Conservation (phyloP, 2,888 invertebrate species). For the Phyto melanocephala region DNA sequence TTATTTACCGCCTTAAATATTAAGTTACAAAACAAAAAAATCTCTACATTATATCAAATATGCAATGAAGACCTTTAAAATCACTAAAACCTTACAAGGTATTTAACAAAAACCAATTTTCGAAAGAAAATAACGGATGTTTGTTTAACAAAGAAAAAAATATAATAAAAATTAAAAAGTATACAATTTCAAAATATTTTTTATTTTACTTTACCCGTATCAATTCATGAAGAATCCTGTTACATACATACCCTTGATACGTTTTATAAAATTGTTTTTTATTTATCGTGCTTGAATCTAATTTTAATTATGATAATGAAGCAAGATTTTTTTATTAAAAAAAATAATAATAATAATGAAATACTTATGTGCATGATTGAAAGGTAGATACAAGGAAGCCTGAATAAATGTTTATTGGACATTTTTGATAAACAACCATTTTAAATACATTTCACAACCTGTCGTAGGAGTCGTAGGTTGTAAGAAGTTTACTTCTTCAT, state of each 20-base stretch:
- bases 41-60: conserved; percentile 7
- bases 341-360: no score
- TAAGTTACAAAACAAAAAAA: conserved; percentile 14
- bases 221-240: not conserved
- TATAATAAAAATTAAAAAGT: not conserved
- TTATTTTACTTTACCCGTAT: not conserved
- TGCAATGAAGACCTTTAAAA: conserved; percentile 7
- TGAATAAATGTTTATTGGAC: no score
- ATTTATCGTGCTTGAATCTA: no score
- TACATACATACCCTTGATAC: not conserved
- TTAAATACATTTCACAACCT: no score
- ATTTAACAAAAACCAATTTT: not conserved
- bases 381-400: no score
- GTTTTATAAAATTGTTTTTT: no score
- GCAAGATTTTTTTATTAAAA: not conserved
- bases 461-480: no score
- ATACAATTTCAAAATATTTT: conserved; percentile 1
- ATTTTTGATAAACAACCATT: no score
- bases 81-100: not conserved
- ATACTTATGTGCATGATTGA: no score
- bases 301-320: no score
- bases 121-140: conserved; percentile 15
- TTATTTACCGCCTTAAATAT: conserved; percentile 3
- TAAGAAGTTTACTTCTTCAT: no score
- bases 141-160: not conserved